Evolutionary conservation across 2,888 invertebrate genomes (phyloP), one percentile per base, ranked within the genome.

Genomic region (Gryllus longicercus): DNA sequence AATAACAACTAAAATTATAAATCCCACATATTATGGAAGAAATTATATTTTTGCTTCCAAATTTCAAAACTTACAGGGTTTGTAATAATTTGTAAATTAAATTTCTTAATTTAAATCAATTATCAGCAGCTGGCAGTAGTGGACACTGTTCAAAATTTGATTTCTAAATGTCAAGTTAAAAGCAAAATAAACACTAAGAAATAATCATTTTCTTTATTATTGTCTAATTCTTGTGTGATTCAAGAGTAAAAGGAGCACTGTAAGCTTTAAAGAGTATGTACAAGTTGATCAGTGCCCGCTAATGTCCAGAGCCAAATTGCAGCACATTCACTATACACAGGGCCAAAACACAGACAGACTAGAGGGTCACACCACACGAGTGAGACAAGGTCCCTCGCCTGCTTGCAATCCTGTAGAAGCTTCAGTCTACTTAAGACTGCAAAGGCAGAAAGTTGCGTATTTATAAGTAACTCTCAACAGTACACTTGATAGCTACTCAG

Each of bases 11-110:
- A 38, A 8, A 38, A 38, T 38, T 38, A 8, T 38, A 38, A 38
- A 38, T 38, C 8, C 38, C 63, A 81, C 74, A 79, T 23, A 80
- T 50, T 79, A 63, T 63, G 63, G 63, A 63, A 63, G 87, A 88
- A 85, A 86, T 84, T 83, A 63, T 84, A 86, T 87, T 87, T 87
- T 87, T 80, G 75, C 87, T 87, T 87, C 87, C 87, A 87, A 87
- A 85, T 86, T 86, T 87, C 85, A 86, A 87, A 88, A 85, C 85
- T 83, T 85, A 85, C 85, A 84, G 63, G 14, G 63, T 63, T 80
- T 75, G 78, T 80, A 76, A 77, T 81, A 79, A 81, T 80, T 79
- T 77, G 81, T 81, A 81, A 80, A 82, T 82, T 81, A 78, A 77
- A 78, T 79, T 82, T 80, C 79, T 81, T 82, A 83, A 77, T 79